A percentile compares a stretch with the other conserved stretches of the same genome.
Conservation (phyloP, 2,113 vertebrate genomes). For the Erinaceus europaeus region DNA sequence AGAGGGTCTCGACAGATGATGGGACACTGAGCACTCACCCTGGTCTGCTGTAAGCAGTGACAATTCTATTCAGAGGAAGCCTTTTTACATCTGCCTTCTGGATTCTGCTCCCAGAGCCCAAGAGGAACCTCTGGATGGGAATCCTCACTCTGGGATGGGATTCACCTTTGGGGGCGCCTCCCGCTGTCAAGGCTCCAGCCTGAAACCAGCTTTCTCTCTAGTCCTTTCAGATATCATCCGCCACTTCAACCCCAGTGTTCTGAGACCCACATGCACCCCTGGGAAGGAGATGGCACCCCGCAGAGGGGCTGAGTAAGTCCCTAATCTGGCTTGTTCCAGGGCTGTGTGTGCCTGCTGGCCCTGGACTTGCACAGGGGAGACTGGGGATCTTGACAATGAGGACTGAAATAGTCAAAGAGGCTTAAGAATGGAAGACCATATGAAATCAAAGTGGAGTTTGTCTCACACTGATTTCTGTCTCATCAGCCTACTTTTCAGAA, state of each 20-base stretch:
- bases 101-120: background rate
- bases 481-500: background rate
- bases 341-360: background rate
- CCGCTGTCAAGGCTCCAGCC: background rate
- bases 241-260: slow-evolving; percentile 75
- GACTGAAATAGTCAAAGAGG: background rate
- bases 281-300: fast-evolving
- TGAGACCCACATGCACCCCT: background rate
- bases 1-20: too few species aligned
- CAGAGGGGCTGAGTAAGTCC: slow-evolving; percentile 67
- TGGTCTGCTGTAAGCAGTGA: too few species aligned
- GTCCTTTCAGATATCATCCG: slow-evolving; percentile 77
- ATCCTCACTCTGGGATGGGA: background rate
- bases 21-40: too few species aligned
- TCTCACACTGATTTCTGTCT: background rate
- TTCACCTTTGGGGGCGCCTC: background rate
- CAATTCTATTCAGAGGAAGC: background rate
- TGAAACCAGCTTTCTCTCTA: slow-evolving; percentile 36
- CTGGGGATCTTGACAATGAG: background rate
- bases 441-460: background rate
- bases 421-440: too few species aligned
- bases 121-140: background rate
- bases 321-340: background rate
- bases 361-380: fast-evolving
- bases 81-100: background rate